Conservation (phyloP, 2,113 vertebrate genomes). For the Apodemus sylvaticus region DNA sequence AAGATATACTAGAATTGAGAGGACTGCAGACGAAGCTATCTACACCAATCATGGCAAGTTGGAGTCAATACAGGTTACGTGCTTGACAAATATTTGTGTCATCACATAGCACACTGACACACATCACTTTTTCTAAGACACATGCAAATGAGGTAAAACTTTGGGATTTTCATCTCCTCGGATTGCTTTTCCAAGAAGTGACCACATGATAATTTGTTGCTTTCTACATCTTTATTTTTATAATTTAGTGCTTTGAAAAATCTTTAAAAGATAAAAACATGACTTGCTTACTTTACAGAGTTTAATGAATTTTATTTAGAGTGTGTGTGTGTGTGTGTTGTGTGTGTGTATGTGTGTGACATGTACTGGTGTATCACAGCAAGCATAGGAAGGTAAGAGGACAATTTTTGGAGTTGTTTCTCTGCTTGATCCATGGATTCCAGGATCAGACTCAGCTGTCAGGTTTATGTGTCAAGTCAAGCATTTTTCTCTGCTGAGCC, state of each 20-base stretch:
- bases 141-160: neutral
- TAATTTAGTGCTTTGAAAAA: neutral
- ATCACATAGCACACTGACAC: neutral
- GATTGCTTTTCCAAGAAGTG: neutral
- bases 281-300: neutral
- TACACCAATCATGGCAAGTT: neutral
- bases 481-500: neutral
- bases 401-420: neutral
- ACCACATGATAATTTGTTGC: neutral
- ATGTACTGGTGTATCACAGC: no score
- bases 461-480: neutral
- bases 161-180: neutral
- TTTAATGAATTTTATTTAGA: neutral
- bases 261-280: neutral
- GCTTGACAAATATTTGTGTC: neutral
- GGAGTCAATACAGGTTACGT: fast-evolving
- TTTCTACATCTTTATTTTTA: neutral
- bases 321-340: neutral
- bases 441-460: neutral
- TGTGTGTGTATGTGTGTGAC: neutral
- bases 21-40: neutral
- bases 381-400: neutral
- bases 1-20: neutral
- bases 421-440: neutral
- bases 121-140: neutral